phyloP scores from a whole-genome alignment of 2,888 invertebrate genomes.

The Plutella xylostella region DNA sequence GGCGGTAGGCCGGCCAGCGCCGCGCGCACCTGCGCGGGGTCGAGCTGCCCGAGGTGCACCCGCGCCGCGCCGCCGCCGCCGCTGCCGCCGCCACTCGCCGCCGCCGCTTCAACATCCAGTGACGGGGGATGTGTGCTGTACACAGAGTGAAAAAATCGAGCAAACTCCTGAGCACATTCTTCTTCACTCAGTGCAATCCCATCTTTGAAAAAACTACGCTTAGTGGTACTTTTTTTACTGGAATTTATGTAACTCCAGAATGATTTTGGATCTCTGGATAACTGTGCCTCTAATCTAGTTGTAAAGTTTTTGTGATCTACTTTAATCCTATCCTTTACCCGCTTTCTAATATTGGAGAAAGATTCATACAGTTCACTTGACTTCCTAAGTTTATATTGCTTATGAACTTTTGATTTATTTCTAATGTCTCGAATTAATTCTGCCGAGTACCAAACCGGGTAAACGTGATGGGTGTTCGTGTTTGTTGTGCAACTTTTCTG shows the following conservation, averaged over 20 bases:
- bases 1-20: constrained; percentile 6
- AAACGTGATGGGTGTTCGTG: constrained; percentile 8
- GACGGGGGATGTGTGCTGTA: constrained; percentile 2
- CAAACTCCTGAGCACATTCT: constrained; percentile 10
- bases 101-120: not conserved
- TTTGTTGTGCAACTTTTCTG: constrained; percentile 11
- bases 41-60: too few relatives aligned
- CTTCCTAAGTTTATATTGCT: constrained; percentile 6
- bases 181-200: constrained; percentile 1
- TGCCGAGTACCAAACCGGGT: constrained; percentile 18
- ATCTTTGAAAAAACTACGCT: constrained; percentile 1
- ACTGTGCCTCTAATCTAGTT: not conserved
- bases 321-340: constrained; percentile 1
- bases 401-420: constrained; percentile 7
- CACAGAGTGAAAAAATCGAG: constrained; percentile 8
- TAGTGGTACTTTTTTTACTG: not conserved
- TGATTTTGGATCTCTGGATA: constrained; percentile 6
- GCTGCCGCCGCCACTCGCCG: not conserved
- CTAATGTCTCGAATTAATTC: constrained; percentile 15
- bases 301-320: not conserved
- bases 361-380: constrained; percentile 1
- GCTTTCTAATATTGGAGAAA: constrained; percentile 4
- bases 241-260: constrained; percentile 11
- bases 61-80: not conserved
- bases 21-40: not conserved